A percentile compares a stretch with the other conserved stretches of the same genome.
Evolutionary conservation across 1,140 invertebrate species (phyloP).

Genomic region (Hylaeus volcanicus): DNA sequence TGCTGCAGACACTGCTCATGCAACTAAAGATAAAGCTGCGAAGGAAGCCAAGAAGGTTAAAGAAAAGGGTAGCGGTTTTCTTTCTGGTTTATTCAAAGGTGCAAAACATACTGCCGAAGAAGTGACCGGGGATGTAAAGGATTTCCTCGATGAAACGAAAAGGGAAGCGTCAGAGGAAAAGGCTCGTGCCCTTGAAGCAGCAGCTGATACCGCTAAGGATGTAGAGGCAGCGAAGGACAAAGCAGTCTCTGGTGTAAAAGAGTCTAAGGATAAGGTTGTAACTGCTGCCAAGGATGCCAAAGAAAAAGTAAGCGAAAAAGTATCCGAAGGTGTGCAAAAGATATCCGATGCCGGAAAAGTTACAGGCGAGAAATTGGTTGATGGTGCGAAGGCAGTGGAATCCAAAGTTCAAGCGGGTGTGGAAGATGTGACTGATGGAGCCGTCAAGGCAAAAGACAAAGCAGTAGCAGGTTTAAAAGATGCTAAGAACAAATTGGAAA

Average conservation of each 20-base stretch:
- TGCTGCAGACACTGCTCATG: too few relatives aligned
- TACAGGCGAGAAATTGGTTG: too few relatives aligned
- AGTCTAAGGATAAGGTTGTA: slow-evolving; percentile 8
- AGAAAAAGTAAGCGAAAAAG: slow-evolving; percentile 30
- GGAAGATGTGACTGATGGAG: neutral
- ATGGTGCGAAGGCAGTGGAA: slow-evolving; percentile 11
- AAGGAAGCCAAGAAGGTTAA: too few relatives aligned
- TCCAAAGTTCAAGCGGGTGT: neutral
- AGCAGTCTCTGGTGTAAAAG: slow-evolving; percentile 11
- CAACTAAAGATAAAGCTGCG: too few relatives aligned
- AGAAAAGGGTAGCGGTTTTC: slow-evolving; percentile 16
- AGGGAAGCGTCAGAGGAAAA: slow-evolving; percentile 64
- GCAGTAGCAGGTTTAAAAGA: too few relatives aligned
- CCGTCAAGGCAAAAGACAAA: slow-evolving; percentile 22
- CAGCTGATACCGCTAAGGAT: slow-evolving; percentile 24
- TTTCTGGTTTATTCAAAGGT: slow-evolving; percentile 64
- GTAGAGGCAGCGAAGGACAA: slow-evolving; percentile 26
- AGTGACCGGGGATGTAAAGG: slow-evolving; percentile 71
- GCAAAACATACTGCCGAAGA: slow-evolving; percentile 71
- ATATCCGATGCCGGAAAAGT: neutral
- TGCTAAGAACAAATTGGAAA: too few relatives aligned
- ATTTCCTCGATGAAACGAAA: slow-evolving; percentile 70
- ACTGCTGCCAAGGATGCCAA: neutral
- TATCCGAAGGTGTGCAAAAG: slow-evolving; percentile 12
- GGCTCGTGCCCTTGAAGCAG: slow-evolving; percentile 35